Evolutionary conservation across 2,113 vertebrate genomes (phyloP), one percentile per base, ranked within the genome.

Genomic region (Eudyptes chrysolophus): DNA sequence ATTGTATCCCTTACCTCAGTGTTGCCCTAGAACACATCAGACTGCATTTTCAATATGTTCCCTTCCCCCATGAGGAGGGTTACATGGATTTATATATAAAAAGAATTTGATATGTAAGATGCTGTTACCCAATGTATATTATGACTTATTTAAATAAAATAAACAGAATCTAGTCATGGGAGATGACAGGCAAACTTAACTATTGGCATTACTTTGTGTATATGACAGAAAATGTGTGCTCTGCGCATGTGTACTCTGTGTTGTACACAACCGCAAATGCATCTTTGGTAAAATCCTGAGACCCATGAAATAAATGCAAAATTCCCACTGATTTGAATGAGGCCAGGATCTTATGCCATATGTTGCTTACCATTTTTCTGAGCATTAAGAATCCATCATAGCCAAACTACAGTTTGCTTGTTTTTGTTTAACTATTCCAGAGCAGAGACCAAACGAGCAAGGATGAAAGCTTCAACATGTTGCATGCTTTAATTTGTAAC

Each of bases 401-500:
- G 71, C 89, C 62, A 72, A 97, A 95, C 94, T 90, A 94, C 85
- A 92, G 64, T 93, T 87, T 68, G 76, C 94, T 91, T 92, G 62
- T 84, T 94, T 93, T 91, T 95, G 92, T 96, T 92, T 94, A 98
- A 96, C 92, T 97, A 26, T 98, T 96, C 77, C 97, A 98, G 98
- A 98, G 97, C 88, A 98, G 98, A 98, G 98, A 98, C 54, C 95
- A 97, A 94, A 95, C 70, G 16, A 96, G 96, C 82, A 98, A 98
- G 97, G 98, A 98, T 80, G 98, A 98, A 94, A 98, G 98, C 80
- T 98, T 98, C 97, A 97, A 96, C 69, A 98, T 97, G 75, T 94
- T 99, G 97, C 98, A 98, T 90, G 97, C 97, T 90, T 97, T 99
- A 24, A 98, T 99, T 96, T 98, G 98, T 96, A 98, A 99, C 94